phyloP scores from a whole-genome alignment of 1,140 invertebrate species.

The Acromyrmex heyeri region DNA sequence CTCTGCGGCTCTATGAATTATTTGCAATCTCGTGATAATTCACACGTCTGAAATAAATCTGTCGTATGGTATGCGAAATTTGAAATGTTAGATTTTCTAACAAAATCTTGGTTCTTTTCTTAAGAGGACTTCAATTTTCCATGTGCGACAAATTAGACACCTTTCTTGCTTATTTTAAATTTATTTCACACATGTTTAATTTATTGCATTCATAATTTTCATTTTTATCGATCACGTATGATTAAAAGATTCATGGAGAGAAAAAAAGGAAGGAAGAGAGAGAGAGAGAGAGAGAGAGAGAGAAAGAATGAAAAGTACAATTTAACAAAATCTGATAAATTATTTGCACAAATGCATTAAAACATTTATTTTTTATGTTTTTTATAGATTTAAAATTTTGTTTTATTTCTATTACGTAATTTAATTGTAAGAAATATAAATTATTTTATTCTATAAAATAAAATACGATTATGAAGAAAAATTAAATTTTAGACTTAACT shows the following conservation, averaged over 20 bases:
- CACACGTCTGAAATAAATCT: slow-evolving; percentile 32
- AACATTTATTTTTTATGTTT: not conserved
- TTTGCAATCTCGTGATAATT: slow-evolving; percentile 33
- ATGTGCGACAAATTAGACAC: not conserved
- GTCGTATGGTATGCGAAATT: not conserved
- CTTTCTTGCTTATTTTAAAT: not conserved
- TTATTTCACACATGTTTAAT: slow-evolving; percentile 9
- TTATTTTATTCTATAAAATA: too few species aligned
- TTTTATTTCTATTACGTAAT: too few species aligned
- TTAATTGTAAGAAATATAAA: too few species aligned
- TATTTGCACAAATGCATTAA: not conserved
- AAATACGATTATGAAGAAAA: too few species aligned
- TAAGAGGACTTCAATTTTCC: not conserved
- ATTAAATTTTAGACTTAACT: too few species aligned
- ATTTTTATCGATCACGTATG: not conserved
- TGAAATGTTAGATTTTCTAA: not conserved
- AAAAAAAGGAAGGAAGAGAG: not conserved
- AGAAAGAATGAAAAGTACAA: too few species aligned
- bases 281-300: too few species aligned
- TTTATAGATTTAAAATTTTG: too few species aligned
- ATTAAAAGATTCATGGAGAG: not conserved
- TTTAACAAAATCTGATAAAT: not conserved
- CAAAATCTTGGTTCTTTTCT: not conserved
- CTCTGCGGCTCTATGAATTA: slow-evolving; percentile 18
- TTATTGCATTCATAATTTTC: not conserved